A percentile compares a stretch with the other conserved stretches of the same genome.
Conservation (phyloP, 2,888 invertebrate genomes). For the Eulithis testata region DNA sequence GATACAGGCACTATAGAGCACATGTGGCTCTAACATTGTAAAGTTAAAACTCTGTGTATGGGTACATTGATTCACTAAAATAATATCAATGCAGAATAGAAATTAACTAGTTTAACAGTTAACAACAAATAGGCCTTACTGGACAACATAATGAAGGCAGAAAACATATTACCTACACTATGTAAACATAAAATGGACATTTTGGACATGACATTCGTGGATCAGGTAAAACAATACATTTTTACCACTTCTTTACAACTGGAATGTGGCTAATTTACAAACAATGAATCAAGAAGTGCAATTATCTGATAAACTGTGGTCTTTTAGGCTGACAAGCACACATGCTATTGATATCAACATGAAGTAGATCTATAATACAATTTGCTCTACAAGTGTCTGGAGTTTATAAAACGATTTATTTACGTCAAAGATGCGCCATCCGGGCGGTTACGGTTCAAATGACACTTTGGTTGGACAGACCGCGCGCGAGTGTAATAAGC, state of each 20-base stretch:
- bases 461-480: conserved; percentile 60
- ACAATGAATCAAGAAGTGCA: conserved; percentile 67
- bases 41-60: too few species aligned
- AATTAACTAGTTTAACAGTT: too few species aligned
- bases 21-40: background rate
- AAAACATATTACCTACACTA: too few species aligned
- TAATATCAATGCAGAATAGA: too few species aligned
- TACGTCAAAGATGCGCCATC: conserved; percentile 41
- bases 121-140: too few species aligned
- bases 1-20: background rate
- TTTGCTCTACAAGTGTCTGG: conserved; percentile 52
- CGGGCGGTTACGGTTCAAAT: conserved; percentile 47
- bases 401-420: conserved; percentile 39
- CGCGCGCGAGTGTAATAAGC: conserved; percentile 40
- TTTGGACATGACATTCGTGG: conserved; percentile 17
- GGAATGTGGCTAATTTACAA: conserved; percentile 53
- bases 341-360: conserved; percentile 53
- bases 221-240: conserved; percentile 12
- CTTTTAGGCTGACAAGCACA: conserved; percentile 60
- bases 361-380: conserved; percentile 52
- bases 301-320: conserved; percentile 58
- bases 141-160: too few species aligned
- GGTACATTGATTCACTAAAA: too few species aligned
- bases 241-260: conserved; percentile 22
- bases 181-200: conserved; percentile 4